Evolutionary conservation across 2,888 invertebrate species (phyloP).

Genomic region (Stenchaetothrips biformis): DNA sequence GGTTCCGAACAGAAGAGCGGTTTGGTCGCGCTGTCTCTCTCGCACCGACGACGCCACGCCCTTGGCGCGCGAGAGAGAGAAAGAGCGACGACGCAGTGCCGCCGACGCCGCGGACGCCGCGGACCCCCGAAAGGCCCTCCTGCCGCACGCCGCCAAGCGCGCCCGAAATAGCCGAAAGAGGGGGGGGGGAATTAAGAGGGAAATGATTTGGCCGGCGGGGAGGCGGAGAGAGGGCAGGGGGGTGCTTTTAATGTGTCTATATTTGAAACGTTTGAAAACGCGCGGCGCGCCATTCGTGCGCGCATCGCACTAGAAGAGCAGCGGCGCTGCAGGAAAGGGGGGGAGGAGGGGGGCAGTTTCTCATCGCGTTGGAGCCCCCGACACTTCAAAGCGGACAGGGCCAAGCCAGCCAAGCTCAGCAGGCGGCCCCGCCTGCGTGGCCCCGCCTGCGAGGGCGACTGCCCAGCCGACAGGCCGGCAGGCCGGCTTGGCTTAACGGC

Average conservation of each 20-base stretch:
- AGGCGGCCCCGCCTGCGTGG: background rate
- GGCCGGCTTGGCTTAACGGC: background rate
- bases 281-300: background rate
- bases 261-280: slow-evolving; percentile 20
- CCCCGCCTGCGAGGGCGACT: background rate
- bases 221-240: too few relatives aligned
- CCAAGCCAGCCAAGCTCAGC: background rate
- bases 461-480: background rate
- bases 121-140: background rate
- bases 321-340: background rate
- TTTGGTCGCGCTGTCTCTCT: too few relatives aligned
- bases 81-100: background rate
- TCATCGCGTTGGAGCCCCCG: background rate
- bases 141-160: background rate
- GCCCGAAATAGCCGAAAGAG: background rate
- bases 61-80: background rate
- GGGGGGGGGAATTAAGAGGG: background rate
- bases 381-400: background rate
- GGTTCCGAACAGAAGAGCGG: background rate
- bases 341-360: background rate
- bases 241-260: background rate
- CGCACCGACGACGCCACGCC: too few relatives aligned
- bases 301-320: background rate
- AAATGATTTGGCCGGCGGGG: background rate
- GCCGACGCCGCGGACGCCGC: background rate